A percentile compares a stretch with the other conserved stretches of the same genome.
These are phyloP conservation scores for Epiblema foenella DNA, from an alignment of 2,888 invertebrate species.

Conservation along the genomic window DNA sequence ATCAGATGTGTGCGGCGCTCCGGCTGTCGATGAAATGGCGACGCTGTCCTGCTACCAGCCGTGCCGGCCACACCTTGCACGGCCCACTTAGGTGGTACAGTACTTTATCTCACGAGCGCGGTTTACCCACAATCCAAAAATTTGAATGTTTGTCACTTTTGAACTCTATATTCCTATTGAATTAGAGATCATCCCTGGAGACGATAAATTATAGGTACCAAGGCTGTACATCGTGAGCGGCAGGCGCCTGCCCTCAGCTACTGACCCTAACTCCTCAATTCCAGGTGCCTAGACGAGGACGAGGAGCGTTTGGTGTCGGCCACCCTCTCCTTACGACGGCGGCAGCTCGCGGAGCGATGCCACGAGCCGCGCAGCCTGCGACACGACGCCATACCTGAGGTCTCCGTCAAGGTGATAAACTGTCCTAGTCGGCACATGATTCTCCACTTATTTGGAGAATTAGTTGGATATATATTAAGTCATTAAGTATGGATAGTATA, in stretches of 20 bases:
- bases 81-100: background rate
- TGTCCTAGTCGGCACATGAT: background rate
- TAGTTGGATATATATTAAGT: too few relatives aligned
- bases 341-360: constrained; percentile 80
- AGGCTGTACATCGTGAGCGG: too few relatives aligned
- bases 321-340: constrained; percentile 72
- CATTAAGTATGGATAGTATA: background rate
- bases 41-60: background rate
- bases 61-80: background rate
- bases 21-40: background rate
- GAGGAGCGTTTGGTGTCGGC: constrained; percentile 62
- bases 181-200: too few relatives aligned
- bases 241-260: background rate
- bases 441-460: too few relatives aligned
- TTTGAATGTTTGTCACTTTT: too few relatives aligned
- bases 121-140: too few relatives aligned
- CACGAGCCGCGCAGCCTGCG: constrained; percentile 71
- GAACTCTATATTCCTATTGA: too few relatives aligned
- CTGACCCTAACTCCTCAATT: background rate
- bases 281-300: constrained; percentile 63
- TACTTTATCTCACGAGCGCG: too few relatives aligned
- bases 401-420: constrained; percentile 64
- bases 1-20: background rate
- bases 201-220: too few relatives aligned
- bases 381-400: constrained; percentile 71